Conservation (phyloP, 2,888 invertebrate species). For the Epirrhoe tristata region DNA sequence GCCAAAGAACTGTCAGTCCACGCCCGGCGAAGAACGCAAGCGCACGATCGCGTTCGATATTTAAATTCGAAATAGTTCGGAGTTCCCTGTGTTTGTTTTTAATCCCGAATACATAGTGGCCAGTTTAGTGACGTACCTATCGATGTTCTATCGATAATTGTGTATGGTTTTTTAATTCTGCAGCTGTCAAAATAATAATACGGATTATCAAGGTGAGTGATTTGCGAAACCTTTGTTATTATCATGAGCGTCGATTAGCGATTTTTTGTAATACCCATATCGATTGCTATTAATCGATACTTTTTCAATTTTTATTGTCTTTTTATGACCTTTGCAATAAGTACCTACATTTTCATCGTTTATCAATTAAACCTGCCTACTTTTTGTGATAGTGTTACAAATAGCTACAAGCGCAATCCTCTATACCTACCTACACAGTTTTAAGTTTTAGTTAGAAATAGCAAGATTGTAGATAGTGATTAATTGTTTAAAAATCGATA, state of each 20-base stretch:
- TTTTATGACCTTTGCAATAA: background rate
- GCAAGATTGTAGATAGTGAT: background rate
- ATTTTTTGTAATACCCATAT: constrained; percentile 7
- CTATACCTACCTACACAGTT: background rate
- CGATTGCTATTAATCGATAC: background rate
- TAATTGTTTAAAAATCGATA: constrained; percentile 1
- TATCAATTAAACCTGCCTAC: background rate
- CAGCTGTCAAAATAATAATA: constrained; percentile 73
- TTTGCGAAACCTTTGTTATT: constrained; percentile 53
- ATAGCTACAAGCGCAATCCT: background rate
- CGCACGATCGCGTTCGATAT: constrained; percentile 60
- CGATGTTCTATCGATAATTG: constrained; percentile 31
- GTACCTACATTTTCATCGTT: background rate
- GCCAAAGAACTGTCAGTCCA: constrained; percentile 65
- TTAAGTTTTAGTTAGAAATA: background rate
- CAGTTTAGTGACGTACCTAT: constrained; percentile 40
- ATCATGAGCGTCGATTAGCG: constrained; percentile 9
- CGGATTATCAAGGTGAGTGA: constrained; percentile 73
- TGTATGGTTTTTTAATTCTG: constrained; percentile 63
- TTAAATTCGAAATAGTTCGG: constrained; percentile 47
- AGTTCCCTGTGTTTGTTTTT: constrained; percentile 42
- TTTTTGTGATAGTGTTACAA: constrained; percentile 6
- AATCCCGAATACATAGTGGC: constrained; percentile 37
- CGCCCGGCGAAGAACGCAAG: constrained; percentile 69
- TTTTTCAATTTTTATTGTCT: background rate